These are phyloP conservation scores for Wasmannia auropunctata DNA, from an alignment of 1,140 invertebrate species.

Conservation along the genomic window DNA sequence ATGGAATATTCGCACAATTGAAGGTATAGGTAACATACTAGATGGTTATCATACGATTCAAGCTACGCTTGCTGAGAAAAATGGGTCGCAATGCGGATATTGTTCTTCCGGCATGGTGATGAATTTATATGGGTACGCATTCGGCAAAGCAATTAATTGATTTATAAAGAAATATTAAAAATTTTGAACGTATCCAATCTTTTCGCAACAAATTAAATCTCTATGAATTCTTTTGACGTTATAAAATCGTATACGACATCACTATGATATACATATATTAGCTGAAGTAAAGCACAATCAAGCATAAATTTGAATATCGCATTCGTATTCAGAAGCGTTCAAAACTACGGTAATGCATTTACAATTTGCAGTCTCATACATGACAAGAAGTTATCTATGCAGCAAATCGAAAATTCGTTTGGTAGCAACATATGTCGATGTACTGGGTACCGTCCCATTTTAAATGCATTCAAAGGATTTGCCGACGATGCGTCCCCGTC, in stretches of 20 bases:
- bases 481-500: not conserved
- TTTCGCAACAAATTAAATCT: no score
- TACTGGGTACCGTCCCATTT: not conserved
- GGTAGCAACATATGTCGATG: not conserved
- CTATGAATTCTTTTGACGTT: no score
- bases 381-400: not conserved
- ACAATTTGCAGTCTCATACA: not conserved
- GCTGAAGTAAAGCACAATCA: no score
- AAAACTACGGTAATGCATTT: no score
- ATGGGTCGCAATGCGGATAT: slow-evolving; percentile 93
- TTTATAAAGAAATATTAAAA: not conserved
- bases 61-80: slow-evolving; percentile 88
- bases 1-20: slow-evolving; percentile 92
- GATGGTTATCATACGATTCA: slow-evolving; percentile 91
- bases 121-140: slow-evolving; percentile 91
- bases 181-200: not conserved
- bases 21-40: slow-evolving; percentile 90
- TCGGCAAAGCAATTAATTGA: not conserved
- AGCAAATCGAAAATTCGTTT: not conserved
- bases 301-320: no score
- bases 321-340: no score
- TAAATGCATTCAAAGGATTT: not conserved
- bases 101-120: slow-evolving; percentile 95
- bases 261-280: no score
- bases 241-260: no score